These are phyloP conservation scores for Istiophorus platypterus DNA, from an alignment of 2,113 vertebrate species.

Conservation along the genomic window DNA sequence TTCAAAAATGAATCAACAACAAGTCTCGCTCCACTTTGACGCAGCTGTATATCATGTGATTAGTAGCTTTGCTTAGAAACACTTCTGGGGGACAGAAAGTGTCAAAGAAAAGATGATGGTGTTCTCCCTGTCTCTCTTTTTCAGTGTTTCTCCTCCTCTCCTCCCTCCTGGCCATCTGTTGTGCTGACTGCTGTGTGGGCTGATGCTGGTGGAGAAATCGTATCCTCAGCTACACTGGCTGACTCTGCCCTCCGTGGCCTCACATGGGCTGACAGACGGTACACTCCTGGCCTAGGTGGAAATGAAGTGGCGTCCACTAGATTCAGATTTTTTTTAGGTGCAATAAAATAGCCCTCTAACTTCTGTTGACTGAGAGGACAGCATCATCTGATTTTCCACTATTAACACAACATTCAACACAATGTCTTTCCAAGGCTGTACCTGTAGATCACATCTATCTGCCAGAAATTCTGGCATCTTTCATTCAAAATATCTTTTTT, in stretches of 20 bases:
- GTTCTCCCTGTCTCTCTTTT: constrained; percentile 41
- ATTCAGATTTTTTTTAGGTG: constrained; percentile 19
- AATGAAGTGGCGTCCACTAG: constrained; percentile 4
- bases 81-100: constrained; percentile 48
- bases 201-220: constrained; percentile 72
- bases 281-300: constrained; percentile 42
- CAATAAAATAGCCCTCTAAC: neutral
- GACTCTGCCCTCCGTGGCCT: constrained; percentile 67
- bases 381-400: neutral
- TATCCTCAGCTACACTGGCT: constrained; percentile 64
- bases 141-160: constrained; percentile 46
- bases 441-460: constrained; percentile 11
- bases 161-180: constrained; percentile 67
- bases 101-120: constrained; percentile 58
- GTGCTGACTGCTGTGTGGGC: constrained; percentile 72
- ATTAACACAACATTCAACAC: neutral
- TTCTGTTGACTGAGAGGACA: neutral
- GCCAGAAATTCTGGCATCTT: neutral
- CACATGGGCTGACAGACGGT: constrained; percentile 49
- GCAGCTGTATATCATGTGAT: constrained; percentile 23
- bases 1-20: constrained; percentile 15
- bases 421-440: neutral
- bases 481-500: constrained; percentile 2
- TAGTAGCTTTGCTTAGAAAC: constrained; percentile 30
- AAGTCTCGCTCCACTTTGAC: constrained; percentile 24